Evolutionary conservation across 2,113 vertebrate genomes (phyloP), one percentile per base, ranked within the genome.

Genomic region (Cisticola juncidis): DNA sequence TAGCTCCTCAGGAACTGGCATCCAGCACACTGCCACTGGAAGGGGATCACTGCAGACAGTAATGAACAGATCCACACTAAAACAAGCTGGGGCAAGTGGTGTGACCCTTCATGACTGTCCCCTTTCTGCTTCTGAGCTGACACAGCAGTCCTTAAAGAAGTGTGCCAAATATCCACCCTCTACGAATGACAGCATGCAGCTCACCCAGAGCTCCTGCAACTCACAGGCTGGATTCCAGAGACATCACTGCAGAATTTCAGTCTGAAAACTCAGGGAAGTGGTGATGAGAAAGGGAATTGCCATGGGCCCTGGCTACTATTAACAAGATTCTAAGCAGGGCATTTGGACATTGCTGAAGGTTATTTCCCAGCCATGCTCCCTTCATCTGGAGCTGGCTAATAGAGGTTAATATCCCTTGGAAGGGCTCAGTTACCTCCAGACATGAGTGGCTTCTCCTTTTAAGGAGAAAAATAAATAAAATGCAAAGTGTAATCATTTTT

Each of bases 381-480:
- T 72, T 93, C 45, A 80, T 70, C 74, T 65, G 66, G 61, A 78
- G 51, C 81, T 92, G 31, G 36, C 51, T 92, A 86, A 86, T 61
- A 60, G 83, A 93, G 81, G 94, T 93, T 93, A 90, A 88, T 80
- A 66, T 58, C 50, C 79, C 86, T 88, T 80, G 86, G 45, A 72
- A 91, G 69, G 8, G 25, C 68, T 88, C 76, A 45, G 28, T 33
- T 33, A 65, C 28, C 64, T 54, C 38, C 58, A 76, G 61, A 81
- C 44, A 60, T 65, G 70, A 77, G 64, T 31, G 60, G 42, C 28
- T 91, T 89, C 53, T 72, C 25, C 61, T 87, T 81, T 72, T 79
- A 69, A 53, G 45, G 40, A 60, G 48, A 61, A 85, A 89, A 89
- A 89, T n/a, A 74, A 84, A 81, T 91, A 73, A 70, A 86, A 89